Evolutionary conservation across 2,888 invertebrate species (phyloP), one percentile per base, ranked within the genome.

Genomic region (Trachelus stipa): DNA sequence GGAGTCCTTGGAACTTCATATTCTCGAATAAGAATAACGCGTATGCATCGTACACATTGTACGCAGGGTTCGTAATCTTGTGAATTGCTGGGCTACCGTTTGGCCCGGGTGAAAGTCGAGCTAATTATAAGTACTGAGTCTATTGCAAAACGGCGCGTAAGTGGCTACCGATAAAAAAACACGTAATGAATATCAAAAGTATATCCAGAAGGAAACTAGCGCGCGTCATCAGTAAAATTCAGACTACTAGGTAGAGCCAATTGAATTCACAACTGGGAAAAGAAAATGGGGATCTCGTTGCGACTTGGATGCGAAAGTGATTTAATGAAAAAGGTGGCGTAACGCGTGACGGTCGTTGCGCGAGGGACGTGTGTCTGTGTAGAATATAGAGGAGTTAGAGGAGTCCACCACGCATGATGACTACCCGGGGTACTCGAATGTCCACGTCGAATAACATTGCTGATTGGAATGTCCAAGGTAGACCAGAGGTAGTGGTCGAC

Each of bases 41-140:
- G 40, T 9, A 1, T 6, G 40, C 23, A 23, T 23, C 40, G 35
- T 35, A 35, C 56, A 9, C 34, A 34, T 34, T 35, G 40, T 40
- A 40, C 56, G 56, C 56, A 23, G 56, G 56, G 1, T 23, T 2
- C 23, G 56, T 56, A 23, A 23, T 56, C 23, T 56, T 56, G 23
- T 0, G 56, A 23, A 56, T 56, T 2, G 56, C 15, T 23, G 56
- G 56, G 23, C 15, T 23, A 76, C 71, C 75, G 35, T 56, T 33
- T 76, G 71, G 71, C 12, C 76, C 23, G 34, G 75, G 78, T 75
- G 78, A 78, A 78, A 78, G 78, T 78, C 76, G 78, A 75, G 73
- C 78, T 78, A 78, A 78, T 78, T 78, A 76, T 73, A 76, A 78
- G 75, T 71, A 76, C 77, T 30, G 73, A 69, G 78, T 71, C 71